These are phyloP conservation scores for Lithobates pipiens DNA, from an alignment of 2,797 vertebrate genomes.

Conservation along the genomic window DNA sequence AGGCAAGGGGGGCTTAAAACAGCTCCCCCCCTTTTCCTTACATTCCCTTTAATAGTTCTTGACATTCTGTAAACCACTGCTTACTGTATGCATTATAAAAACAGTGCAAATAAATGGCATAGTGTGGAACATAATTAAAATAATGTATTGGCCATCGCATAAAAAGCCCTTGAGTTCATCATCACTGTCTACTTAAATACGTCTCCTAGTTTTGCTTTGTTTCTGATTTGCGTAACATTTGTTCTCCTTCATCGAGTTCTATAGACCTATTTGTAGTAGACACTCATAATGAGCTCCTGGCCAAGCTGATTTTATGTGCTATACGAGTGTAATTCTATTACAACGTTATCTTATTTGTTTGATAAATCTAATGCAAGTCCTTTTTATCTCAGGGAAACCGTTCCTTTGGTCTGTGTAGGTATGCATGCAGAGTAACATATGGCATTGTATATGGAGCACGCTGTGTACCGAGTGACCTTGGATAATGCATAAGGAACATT, in stretches of 20 bases:
- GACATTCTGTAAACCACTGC: no score
- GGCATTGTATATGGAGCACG: not conserved
- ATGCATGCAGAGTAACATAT: no score
- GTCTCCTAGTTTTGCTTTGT: not conserved
- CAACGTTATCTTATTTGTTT: slow-evolving; percentile 18
- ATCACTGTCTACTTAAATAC: no score
- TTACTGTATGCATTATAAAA: no score
- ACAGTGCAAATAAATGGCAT: no score
- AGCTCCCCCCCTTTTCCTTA: no score
- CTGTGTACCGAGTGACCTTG: slow-evolving; percentile 1
- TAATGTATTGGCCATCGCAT: no score
- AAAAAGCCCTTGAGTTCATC: no score
- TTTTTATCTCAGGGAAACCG: slow-evolving; percentile 14
- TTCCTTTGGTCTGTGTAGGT: not conserved
- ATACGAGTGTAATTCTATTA: slow-evolving; percentile 32
- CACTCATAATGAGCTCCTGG: not conserved
- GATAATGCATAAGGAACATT: slow-evolving; percentile 17
- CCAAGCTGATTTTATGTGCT: slow-evolving; percentile 1
- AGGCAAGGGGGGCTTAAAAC: no score
- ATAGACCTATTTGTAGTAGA: not conserved
- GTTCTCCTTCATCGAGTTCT: not conserved
- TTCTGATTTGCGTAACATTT: not conserved
- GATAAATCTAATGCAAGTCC: slow-evolving; percentile 32
- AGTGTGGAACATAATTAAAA: no score
- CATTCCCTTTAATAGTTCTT: no score